Evolutionary conservation across 2,888 invertebrate genomes (phyloP).

Genomic region (Anthrax anthrax): DNA sequence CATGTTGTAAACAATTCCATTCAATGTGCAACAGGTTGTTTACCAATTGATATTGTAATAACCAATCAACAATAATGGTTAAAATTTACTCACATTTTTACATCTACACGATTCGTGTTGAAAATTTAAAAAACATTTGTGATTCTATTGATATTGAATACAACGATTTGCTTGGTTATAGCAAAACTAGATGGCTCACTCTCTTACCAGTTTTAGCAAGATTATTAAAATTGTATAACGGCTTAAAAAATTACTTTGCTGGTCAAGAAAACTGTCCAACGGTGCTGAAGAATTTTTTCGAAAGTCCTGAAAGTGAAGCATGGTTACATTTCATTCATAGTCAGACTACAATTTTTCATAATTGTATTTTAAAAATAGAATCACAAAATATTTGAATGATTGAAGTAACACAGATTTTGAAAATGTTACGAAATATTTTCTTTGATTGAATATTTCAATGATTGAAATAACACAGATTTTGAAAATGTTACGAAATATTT

Average conservation of each 20-base stretch:
- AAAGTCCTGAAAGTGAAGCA: neutral
- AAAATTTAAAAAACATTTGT: constrained; percentile 6
- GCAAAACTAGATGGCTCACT: constrained; percentile 9
- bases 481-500: too few species aligned
- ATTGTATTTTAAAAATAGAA: neutral
- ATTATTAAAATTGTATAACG: constrained; percentile 1
- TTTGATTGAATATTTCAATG: too few species aligned
- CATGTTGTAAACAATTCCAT: constrained; percentile 6
- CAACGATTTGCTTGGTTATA: constrained; percentile 2
- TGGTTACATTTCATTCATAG: constrained; percentile 1
- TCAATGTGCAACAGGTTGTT: constrained; percentile 1
- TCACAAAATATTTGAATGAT: neutral
- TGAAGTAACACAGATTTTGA: neutral
- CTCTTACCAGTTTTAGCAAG: constrained; percentile 5
- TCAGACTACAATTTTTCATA: neutral
- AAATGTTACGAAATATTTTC: constrained; percentile 1
- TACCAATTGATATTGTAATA: constrained; percentile 4
- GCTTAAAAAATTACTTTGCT: constrained; percentile 6
- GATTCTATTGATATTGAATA: constrained; percentile 4
- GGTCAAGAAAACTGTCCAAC: neutral
- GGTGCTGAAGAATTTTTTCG: neutral
- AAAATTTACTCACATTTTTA: constrained; percentile 4
- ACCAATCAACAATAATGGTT: constrained; percentile 3
- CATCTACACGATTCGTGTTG: constrained; percentile 3
- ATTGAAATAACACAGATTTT: too few species aligned